These are phyloP conservation scores for Volucella bombylans DNA, from an alignment of 2,888 invertebrate genomes.

Conservation along the genomic window DNA sequence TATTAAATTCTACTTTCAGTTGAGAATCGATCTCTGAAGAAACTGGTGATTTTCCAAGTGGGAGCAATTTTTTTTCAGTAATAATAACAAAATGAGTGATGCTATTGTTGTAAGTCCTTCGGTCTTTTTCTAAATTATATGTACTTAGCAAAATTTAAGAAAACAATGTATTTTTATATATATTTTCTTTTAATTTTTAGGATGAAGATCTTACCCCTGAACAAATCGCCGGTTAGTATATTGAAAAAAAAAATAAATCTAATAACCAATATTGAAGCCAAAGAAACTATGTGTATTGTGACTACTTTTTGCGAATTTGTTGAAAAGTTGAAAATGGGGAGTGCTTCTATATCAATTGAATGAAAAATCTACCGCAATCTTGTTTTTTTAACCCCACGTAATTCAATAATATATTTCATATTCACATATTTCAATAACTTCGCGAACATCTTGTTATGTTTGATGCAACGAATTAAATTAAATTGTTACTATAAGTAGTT, in stretches of 20 bases:
- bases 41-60: conserved; percentile 52
- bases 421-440: no score
- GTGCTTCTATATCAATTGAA: no score
- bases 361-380: no score
- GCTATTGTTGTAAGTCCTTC: conserved; percentile 58
- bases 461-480: neutral
- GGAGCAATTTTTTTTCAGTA: conserved; percentile 13
- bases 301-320: no score
- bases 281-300: no score
- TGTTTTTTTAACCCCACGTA: no score
- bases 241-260: neutral
- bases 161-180: neutral
- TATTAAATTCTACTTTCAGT: conserved; percentile 64
- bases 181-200: conserved; percentile 81
- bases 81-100: conserved; percentile 54
- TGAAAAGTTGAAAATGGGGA: no score
- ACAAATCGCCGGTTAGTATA: conserved; percentile 90
- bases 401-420: no score
- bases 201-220: conserved; percentile 95
- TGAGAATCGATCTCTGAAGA: conserved; percentile 63
- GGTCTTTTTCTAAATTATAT: neutral
- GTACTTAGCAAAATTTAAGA: neutral
- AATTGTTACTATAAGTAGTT: neutral
- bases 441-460: neutral
- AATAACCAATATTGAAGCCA: no score